Percentiles rank a stretch among this genome's conserved stretches.
Conservation (phyloP, 2,797 vertebrate genomes). For the Channallabes apus region DNA sequence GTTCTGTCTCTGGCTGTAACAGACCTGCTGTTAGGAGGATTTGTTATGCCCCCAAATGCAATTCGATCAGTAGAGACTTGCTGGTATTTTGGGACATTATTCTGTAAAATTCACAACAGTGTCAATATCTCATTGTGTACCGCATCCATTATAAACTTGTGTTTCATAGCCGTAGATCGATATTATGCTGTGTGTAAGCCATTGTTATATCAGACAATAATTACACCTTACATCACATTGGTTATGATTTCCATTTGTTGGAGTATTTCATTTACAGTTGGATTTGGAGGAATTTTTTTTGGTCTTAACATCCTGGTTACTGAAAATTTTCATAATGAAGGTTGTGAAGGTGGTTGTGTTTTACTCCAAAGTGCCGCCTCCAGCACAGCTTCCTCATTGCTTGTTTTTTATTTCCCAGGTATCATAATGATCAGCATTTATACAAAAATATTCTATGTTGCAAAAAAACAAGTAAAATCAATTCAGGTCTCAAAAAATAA, state of each 20-base stretch:
- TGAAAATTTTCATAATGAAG: slow-evolving; percentile 61
- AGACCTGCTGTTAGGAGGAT: slow-evolving; percentile 71
- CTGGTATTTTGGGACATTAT: slow-evolving; percentile 79
- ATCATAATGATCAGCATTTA: slow-evolving; percentile 56
- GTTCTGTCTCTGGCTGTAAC: slow-evolving; percentile 60
- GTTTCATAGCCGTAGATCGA: slow-evolving; percentile 80
- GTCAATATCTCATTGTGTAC: slow-evolving; percentile 77
- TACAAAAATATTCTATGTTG: slow-evolving; percentile 55
- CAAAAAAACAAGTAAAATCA: slow-evolving; percentile 51
- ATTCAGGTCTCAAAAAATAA: slow-evolving; percentile 46
- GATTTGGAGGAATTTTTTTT: slow-evolving; percentile 80
- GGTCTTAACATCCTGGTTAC: slow-evolving; percentile 75
- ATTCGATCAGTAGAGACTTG: slow-evolving; percentile 76
- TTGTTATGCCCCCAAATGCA: slow-evolving; percentile 83
- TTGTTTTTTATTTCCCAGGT: slow-evolving; percentile 56
- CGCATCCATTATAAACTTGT: slow-evolving; percentile 81
- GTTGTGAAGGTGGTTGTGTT: slow-evolving; percentile 56
- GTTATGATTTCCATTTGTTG: slow-evolving; percentile 78
- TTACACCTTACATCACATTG: slow-evolving; percentile 63
- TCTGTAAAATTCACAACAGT: slow-evolving; percentile 82
- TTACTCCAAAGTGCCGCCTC: slow-evolving; percentile 51
- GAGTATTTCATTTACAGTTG: slow-evolving; percentile 73
- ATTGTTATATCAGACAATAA: slow-evolving; percentile 75
- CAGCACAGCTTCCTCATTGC: slow-evolving; percentile 44
- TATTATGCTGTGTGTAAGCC: slow-evolving; percentile 81